phyloP scores from a whole-genome alignment of 1,140 invertebrate species.

The Pomacea maculata region DNA sequence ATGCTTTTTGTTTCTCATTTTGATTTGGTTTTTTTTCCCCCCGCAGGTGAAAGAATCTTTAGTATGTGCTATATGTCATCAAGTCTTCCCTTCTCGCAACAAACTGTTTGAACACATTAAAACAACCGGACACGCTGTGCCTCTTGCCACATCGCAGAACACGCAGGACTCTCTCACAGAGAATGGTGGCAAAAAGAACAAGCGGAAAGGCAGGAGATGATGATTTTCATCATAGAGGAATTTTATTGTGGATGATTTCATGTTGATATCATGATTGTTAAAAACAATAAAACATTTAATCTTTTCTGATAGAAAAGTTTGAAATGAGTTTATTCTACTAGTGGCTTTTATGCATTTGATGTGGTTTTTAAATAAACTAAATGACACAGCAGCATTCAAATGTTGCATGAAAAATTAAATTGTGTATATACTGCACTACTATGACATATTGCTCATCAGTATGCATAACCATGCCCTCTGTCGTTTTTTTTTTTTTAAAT shows the following conservation, averaged over 20 bases:
- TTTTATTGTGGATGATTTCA: background rate
- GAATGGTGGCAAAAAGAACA: conserved; percentile 38
- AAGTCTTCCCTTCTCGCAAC: conserved; percentile 52
- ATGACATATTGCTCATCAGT: too few species aligned
- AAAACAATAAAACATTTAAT: too few species aligned
- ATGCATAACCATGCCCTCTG: too few species aligned
- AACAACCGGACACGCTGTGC: conserved; percentile 51
- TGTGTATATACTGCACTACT: too few species aligned
- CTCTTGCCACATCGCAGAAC: conserved; percentile 21
- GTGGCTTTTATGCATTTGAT: too few species aligned
- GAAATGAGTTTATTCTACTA: too few species aligned
- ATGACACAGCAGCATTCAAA: too few species aligned
- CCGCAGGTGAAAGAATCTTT: conserved; percentile 10
- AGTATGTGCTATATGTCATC: conserved; percentile 49
- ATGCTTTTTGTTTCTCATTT: background rate
- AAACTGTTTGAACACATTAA: conserved; percentile 62
- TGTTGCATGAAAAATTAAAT: too few species aligned
- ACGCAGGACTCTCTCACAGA: background rate
- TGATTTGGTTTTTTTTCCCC: background rate
- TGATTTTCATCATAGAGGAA: background rate
- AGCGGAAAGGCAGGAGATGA: conserved; percentile 31
- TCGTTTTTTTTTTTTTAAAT: too few species aligned
- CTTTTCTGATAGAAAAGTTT: too few species aligned
- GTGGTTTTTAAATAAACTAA: too few species aligned
- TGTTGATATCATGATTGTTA: background rate